Evolutionary conservation across 2,797 vertebrate species (phyloP).

Genomic region (Paedocypris micromegethes): DNA sequence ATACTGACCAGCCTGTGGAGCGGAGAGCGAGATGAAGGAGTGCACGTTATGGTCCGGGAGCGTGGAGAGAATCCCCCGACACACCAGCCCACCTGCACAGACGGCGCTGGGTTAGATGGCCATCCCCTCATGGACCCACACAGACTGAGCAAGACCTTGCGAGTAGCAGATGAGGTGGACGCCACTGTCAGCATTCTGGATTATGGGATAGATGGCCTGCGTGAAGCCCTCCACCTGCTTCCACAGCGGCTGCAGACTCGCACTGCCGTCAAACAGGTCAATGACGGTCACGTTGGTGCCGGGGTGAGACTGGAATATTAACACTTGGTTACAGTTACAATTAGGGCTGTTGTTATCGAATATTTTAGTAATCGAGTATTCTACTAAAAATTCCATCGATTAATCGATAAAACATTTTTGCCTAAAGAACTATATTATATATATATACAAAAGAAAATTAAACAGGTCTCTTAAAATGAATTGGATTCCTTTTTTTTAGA

Average conservation of each 20-base stretch:
- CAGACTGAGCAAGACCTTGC: constrained; percentile 64
- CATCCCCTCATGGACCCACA: background rate
- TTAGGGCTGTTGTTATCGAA: no score
- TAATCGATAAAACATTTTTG: no score
- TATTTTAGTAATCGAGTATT: no score
- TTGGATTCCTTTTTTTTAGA: no score
- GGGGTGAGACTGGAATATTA: constrained; percentile 73
- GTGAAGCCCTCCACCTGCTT: constrained; percentile 87
- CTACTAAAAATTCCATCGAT: no score
- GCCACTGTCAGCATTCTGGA: constrained; percentile 79
- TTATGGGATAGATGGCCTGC: constrained; percentile 79
- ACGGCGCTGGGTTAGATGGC: background rate
- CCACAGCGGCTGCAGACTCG: constrained; percentile 85
- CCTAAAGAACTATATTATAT: no score
- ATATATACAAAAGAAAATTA: no score
- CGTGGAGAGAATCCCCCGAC: constrained; percentile 82
- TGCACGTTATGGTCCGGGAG: constrained; percentile 84
- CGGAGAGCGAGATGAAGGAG: constrained; percentile 85
- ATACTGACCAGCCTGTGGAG: constrained; percentile 86
- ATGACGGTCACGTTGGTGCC: constrained; percentile 83
- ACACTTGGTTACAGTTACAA: no score
- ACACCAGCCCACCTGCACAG: constrained; percentile 79
- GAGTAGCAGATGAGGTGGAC: constrained; percentile 89
- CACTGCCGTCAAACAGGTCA: constrained; percentile 79
- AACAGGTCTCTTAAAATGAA: no score